These are phyloP conservation scores for Procavia capensis DNA, from an alignment of 2,113 vertebrate species.

Conservation along the genomic window DNA sequence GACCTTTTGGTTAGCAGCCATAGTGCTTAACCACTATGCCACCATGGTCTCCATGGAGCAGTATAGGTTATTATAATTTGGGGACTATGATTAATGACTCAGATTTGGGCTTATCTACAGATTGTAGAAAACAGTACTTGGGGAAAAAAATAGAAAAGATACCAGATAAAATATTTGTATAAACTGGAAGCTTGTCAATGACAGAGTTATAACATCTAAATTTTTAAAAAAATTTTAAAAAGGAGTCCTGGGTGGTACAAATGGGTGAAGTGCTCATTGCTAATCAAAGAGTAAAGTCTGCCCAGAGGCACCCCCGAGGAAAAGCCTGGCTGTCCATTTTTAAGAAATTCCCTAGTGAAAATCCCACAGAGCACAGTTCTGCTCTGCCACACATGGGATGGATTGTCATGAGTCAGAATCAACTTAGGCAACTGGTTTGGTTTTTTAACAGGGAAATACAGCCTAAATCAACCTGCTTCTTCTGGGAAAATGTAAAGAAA, in stretches of 20 bases:
- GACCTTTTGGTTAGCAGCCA: neutral
- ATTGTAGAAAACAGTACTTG: slow-evolving; percentile 43
- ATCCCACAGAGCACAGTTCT: neutral
- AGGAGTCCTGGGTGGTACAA: neutral
- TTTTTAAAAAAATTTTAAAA: neutral
- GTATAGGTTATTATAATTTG: slow-evolving; percentile 30
- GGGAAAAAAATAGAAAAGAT: slow-evolving; percentile 55
- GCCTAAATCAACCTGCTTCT: neutral
- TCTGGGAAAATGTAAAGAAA: slow-evolving; percentile 8
- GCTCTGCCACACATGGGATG: neutral
- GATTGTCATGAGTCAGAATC: neutral
- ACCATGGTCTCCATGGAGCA: too few relatives aligned
- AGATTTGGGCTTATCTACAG: slow-evolving; percentile 28
- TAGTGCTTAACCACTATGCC: too few relatives aligned
- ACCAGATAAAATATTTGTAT: neutral
- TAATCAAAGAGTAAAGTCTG: neutral
- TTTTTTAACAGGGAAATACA: neutral
- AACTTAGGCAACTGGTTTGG: neutral
- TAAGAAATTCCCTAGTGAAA: neutral
- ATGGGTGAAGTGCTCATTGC: neutral
- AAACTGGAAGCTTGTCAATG: slow-evolving; percentile 32
- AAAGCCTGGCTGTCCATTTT: neutral
- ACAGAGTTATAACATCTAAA: slow-evolving; percentile 26
- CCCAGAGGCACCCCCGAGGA: neutral
- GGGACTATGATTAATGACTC: slow-evolving; percentile 43